Base-by-base conservation (phyloP, 2,113 vertebrate genomes). In the Oreochromis niloticus region DNA sequence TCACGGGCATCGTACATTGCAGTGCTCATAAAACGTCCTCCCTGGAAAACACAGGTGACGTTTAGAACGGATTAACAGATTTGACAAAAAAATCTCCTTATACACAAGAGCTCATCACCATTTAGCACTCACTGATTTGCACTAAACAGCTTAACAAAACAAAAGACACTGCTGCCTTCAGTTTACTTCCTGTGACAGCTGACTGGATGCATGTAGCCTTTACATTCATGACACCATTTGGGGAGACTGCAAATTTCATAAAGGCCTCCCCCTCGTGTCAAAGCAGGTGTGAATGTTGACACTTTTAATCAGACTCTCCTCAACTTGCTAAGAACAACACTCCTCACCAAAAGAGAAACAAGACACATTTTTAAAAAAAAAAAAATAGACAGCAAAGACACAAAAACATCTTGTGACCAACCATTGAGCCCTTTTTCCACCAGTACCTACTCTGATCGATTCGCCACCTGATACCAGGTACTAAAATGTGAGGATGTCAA, bases 1-100 rank as follows among this genome's bases (percentile, higher is more conserved):
- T 99, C 99, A 0, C 99, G 96, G 2, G 99, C 99, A 14, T 99
- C 99, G 1, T 99, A 99, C 99, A 99, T 99, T 24, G 98, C 99
- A 6, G 98, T 99, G 14, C 98, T 99, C 98, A 99, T 99, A 94
- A 99, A 99, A 11, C 98, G 97, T 6, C 98, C 98, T 2, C 98
- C 99, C 99, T 99, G 93, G 9, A 91, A 89, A 48, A 91, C 12
- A 91, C 4, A 7, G 24, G 43, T 13, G 5, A 14, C 6, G 7
- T 46, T 87, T 71, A 2, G 4, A 34, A 19, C n/a, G 27, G 27
- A 16, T 81, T 48, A 4, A 43, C 6, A 82, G 16, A 54, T 52
- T 27, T 73, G 9, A 46, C 66, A 24, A 24, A 43, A 43, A 43
- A 24, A 24, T 0, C 36, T 43, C 7, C 36, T 41, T 71, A 71